A percentile compares a stretch with the other conserved stretches of the same genome.
Evolutionary conservation across 2,888 invertebrate genomes (phyloP).

Genomic region (Esperia sulphurella): DNA sequence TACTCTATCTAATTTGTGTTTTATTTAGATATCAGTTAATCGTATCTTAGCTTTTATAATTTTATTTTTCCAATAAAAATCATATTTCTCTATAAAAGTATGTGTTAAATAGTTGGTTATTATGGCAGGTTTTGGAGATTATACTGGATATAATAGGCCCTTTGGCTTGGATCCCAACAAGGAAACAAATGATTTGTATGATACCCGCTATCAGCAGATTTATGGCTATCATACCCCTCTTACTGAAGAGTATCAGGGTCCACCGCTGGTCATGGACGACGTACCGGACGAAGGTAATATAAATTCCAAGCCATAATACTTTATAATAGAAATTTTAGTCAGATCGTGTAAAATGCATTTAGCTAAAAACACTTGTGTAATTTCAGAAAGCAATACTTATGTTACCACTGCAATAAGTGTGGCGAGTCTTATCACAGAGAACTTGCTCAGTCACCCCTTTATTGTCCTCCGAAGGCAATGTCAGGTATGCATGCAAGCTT

Average conservation of each 20-base stretch:
- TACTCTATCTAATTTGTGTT: no score
- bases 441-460: conserved; percentile 95
- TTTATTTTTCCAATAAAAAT: conserved; percentile 1
- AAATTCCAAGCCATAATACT: not conserved
- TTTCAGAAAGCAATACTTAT: conserved; percentile 79
- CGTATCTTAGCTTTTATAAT: no score
- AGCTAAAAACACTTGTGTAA: not conserved
- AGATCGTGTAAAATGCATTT: no score
- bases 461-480: conserved; percentile 95
- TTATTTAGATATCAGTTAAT: no score
- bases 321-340: no score
- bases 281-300: conserved; percentile 60
- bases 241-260: conserved; percentile 72
- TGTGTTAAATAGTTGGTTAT: conserved; percentile 20
- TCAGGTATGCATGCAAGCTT: conserved; percentile 80
- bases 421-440: conserved; percentile 92
- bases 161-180: conserved; percentile 65
- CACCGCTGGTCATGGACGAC: conserved; percentile 71
- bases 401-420: conserved; percentile 90
- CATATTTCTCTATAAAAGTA: conserved; percentile 6
- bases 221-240: conserved; percentile 71
- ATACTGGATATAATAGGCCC: conserved; percentile 63
- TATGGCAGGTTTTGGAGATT: conserved; percentile 75
- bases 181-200: conserved; percentile 68
- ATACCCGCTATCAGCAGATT: conserved; percentile 72